Conservation (phyloP, 2,888 invertebrate genomes). For the Urechis unicinctus region DNA sequence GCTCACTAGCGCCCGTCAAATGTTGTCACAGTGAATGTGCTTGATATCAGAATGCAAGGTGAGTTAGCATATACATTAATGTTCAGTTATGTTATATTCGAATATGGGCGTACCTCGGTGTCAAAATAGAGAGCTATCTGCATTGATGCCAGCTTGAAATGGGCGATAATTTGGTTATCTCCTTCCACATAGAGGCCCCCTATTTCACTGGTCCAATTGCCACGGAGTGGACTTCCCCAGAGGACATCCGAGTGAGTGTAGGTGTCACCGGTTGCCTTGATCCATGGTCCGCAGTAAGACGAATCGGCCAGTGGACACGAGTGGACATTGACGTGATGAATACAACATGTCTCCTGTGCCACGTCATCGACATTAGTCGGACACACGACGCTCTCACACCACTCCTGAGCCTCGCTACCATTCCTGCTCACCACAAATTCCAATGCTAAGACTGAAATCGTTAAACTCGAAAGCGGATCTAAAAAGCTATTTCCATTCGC, state of each 20-base stretch:
- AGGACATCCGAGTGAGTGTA: slow-evolving; percentile 35
- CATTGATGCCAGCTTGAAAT: slow-evolving; percentile 34
- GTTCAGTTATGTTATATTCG: neutral
- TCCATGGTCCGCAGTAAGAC: slow-evolving; percentile 37
- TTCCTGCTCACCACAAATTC: too few relatives aligned
- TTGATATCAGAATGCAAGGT: too few relatives aligned
- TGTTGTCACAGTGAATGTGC: too few relatives aligned
- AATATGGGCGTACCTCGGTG: neutral
- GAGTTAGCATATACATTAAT: too few relatives aligned
- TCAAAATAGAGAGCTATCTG: slow-evolving; percentile 29
- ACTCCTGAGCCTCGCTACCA: slow-evolving; percentile 23
- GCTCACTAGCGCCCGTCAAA: too few relatives aligned
- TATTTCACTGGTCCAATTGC: slow-evolving; percentile 22
- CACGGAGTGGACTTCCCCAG: slow-evolving; percentile 25
- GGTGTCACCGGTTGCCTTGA: slow-evolving; percentile 27
- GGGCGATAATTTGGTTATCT: slow-evolving; percentile 33
- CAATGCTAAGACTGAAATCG: too few relatives aligned
- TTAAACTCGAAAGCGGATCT: too few relatives aligned
- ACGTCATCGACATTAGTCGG: slow-evolving; percentile 22
- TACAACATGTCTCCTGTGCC: slow-evolving; percentile 29
- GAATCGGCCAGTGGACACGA: slow-evolving; percentile 26
- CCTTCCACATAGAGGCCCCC: slow-evolving; percentile 29
- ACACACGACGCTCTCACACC: slow-evolving; percentile 34
- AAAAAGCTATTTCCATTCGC: too few relatives aligned
- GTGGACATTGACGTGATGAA: slow-evolving; percentile 27